Evolutionary conservation across 1,140 invertebrate genomes (phyloP).

Genomic region (Stegodyphus mimosarum): DNA sequence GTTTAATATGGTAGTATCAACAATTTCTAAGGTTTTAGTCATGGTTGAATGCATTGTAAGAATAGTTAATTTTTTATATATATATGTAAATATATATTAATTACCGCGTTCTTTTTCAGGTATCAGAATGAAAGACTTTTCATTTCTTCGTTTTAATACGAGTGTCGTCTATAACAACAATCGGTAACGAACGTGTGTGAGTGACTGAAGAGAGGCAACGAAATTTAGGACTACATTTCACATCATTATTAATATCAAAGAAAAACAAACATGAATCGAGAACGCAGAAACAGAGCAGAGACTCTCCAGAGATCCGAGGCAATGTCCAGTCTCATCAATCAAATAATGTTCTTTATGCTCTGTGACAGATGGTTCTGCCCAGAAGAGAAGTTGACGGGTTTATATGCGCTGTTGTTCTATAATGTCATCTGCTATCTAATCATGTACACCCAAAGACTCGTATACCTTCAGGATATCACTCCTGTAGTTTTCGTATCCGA

Average conservation of each 20-base stretch:
- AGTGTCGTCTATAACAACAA: too few species aligned
- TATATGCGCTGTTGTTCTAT: conserved; percentile 85
- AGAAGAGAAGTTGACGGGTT: conserved; percentile 75
- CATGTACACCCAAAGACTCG: conserved; percentile 72
- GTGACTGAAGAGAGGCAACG: not conserved
- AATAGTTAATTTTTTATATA: too few species aligned
- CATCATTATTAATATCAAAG: not conserved
- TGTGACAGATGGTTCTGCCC: conserved; percentile 76
- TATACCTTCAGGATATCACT: conserved; percentile 73
- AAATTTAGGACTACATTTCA: not conserved
- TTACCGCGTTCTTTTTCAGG: not conserved
- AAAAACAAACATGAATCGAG: conserved; percentile 36
- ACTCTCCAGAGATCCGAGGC: conserved; percentile 34
- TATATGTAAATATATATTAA: too few species aligned
- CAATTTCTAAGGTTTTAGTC: too few species aligned
- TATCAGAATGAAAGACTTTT: conserved; percentile 27
- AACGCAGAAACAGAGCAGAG: conserved; percentile 37
- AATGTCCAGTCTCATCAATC: conserved; percentile 63
- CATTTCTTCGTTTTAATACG: not conserved
- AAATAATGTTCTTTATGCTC: conserved; percentile 79
- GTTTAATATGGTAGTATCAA: too few species aligned
- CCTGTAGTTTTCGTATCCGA: conserved; percentile 79
- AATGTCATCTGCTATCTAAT: conserved; percentile 83
- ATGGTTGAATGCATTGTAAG: too few species aligned
- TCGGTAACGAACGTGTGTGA: not conserved